Conservation (phyloP, 2,888 invertebrate species). For the Tiliacea aurago region DNA sequence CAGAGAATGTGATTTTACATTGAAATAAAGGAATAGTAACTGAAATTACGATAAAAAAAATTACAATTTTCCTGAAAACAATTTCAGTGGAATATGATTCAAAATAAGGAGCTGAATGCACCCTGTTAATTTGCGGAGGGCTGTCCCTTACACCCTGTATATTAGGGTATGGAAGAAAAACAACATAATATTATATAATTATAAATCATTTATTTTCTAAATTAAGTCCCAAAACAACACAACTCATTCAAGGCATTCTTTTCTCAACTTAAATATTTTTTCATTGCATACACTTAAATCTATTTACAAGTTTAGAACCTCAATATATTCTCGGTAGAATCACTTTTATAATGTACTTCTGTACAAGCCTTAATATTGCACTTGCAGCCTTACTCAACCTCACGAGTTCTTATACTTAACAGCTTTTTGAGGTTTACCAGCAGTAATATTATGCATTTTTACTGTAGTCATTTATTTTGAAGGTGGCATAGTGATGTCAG, state of each 20-base stretch:
- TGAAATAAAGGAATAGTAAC: too few species aligned
- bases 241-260: constrained; percentile 81
- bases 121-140: too few species aligned
- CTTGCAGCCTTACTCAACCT: constrained; percentile 57
- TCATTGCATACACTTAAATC: constrained; percentile 71
- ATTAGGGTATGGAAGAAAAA: constrained; percentile 11
- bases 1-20: too few species aligned
- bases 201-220: constrained; percentile 76
- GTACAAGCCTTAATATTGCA: constrained; percentile 61
- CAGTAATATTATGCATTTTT: constrained; percentile 37
- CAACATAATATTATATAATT: constrained; percentile 34
- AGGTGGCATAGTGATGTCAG: constrained; percentile 39
- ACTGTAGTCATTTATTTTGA: constrained; percentile 24
- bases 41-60: too few species aligned
- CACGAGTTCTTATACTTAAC: constrained; percentile 21
- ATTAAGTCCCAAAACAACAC: constrained; percentile 79
- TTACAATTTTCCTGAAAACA: too few species aligned
- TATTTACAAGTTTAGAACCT: constrained; percentile 75
- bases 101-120: too few species aligned
- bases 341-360: constrained; percentile 42
- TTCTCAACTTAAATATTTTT: constrained; percentile 74
- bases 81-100: too few species aligned
- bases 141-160: too few species aligned
- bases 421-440: constrained; percentile 22
- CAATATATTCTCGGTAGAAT: constrained; percentile 61